Conservation (phyloP, 2,888 invertebrate species). For the Lamellibrachia columna region DNA sequence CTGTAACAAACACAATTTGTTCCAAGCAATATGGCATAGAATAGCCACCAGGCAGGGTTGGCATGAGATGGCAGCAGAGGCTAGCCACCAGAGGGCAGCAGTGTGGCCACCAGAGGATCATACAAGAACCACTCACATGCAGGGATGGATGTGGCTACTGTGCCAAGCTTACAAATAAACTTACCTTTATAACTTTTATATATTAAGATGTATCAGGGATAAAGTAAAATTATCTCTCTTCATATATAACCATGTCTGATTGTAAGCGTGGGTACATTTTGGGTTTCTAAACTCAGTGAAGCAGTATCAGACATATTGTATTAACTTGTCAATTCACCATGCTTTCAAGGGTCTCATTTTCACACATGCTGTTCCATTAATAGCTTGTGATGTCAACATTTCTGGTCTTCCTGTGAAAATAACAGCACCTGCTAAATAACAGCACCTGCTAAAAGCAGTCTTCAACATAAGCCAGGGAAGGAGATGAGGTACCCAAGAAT, state of each 20-base stretch:
- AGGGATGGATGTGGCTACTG: neutral
- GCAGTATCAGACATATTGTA: no score
- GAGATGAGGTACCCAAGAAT: no score
- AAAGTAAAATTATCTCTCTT: neutral
- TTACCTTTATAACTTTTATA: neutral
- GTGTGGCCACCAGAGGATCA: neutral
- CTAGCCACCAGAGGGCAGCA: neutral
- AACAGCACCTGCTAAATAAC: neutral
- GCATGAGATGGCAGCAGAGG: neutral
- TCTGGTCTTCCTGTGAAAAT: neutral
- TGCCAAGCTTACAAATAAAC: neutral
- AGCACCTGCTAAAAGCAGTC: neutral
- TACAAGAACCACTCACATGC: neutral
- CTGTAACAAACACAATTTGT: neutral
- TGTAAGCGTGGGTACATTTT: neutral
- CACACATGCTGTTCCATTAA: neutral
- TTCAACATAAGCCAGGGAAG: neutral
- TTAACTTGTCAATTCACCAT: neutral
- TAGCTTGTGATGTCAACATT: neutral
- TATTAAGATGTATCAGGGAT: neutral
- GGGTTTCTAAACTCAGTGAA: neutral
- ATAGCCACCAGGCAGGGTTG: neutral
- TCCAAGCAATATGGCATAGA: neutral
- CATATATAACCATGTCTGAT: neutral
- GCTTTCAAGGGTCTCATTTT: neutral